A percentile compares a stretch with the other conserved stretches of the same genome.
These are phyloP conservation scores for Shargacucullia verbasci DNA, from an alignment of 2,888 invertebrate species.

Conservation along the genomic window DNA sequence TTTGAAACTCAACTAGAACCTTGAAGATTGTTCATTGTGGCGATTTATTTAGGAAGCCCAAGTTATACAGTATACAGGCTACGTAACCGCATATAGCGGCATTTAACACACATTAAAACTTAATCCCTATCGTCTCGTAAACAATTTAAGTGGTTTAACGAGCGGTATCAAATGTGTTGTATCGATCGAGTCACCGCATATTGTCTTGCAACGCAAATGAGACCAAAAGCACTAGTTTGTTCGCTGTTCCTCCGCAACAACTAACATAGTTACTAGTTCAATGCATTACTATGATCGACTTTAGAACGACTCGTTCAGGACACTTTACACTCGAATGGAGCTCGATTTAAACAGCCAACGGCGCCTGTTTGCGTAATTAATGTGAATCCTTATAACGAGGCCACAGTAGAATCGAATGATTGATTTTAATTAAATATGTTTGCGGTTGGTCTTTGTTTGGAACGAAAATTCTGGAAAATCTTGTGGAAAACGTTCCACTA, in stretches of 20 bases:
- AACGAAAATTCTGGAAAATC: conserved; percentile 23
- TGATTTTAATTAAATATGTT: conserved; percentile 54
- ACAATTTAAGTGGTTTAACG: conserved; percentile 46
- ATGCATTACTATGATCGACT: conserved; percentile 51
- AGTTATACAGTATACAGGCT: neutral
- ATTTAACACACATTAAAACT: conserved; percentile 22
- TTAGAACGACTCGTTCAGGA: conserved; percentile 25
- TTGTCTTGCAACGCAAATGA: conserved; percentile 21
- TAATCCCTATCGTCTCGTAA: conserved; percentile 39
- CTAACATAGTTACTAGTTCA: conserved; percentile 37
- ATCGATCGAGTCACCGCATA: conserved; percentile 42
- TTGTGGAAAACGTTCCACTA: conserved; percentile 15
- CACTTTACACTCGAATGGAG: conserved; percentile 34
- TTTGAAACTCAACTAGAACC: conserved; percentile 27
- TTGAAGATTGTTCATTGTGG: conserved; percentile 31
- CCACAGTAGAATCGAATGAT: conserved; percentile 37
- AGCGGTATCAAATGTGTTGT: conserved; percentile 41
- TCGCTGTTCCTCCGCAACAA: conserved; percentile 12
- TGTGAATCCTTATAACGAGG: conserved; percentile 55
- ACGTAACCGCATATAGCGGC: conserved; percentile 37
- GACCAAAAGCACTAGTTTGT: conserved; percentile 26
- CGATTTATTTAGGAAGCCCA: conserved; percentile 8
- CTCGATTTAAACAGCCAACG: conserved; percentile 44
- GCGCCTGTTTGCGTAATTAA: conserved; percentile 52
- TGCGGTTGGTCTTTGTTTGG: neutral